phyloP scores from a whole-genome alignment of 2,888 invertebrate species.

The Campoplex capitator region DNA sequence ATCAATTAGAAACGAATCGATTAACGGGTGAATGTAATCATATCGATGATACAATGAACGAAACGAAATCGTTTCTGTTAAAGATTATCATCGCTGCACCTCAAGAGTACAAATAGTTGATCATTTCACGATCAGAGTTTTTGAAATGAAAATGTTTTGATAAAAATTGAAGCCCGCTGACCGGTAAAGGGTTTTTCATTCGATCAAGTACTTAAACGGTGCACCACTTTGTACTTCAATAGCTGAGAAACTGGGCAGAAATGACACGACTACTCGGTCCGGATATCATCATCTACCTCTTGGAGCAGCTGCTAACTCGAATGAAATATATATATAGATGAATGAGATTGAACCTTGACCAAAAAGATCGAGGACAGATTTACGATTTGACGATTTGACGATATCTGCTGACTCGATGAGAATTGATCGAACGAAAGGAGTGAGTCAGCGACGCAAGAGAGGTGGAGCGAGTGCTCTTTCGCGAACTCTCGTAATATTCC shows the following conservation, averaged over 20 bases:
- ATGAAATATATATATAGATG: background rate
- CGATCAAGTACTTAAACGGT: background rate
- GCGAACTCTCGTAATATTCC: conserved; percentile 59
- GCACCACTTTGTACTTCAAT: background rate
- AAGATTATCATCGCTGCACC: background rate
- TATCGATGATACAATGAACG: background rate
- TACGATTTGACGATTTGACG: conserved; percentile 39
- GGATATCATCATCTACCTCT: background rate
- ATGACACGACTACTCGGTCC: background rate
- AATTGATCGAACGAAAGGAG: conserved; percentile 59
- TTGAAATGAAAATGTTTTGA: background rate
- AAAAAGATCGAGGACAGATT: conserved; percentile 65
- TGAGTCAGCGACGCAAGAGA: conserved; percentile 31
- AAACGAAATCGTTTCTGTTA: background rate
- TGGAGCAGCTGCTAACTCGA: background rate
- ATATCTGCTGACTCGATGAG: conserved; percentile 70
- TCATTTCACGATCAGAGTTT: background rate
- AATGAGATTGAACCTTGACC: conserved; percentile 42
- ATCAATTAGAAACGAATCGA: background rate
- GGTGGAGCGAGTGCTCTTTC: conserved; percentile 51
- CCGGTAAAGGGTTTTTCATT: background rate
- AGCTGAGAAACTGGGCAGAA: background rate
- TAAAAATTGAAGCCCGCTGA: background rate
- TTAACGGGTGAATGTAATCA: background rate
- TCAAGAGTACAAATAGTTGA: background rate